Conservation (phyloP, 2,113 vertebrate genomes). For the Porphyrio hochstetteri region DNA sequence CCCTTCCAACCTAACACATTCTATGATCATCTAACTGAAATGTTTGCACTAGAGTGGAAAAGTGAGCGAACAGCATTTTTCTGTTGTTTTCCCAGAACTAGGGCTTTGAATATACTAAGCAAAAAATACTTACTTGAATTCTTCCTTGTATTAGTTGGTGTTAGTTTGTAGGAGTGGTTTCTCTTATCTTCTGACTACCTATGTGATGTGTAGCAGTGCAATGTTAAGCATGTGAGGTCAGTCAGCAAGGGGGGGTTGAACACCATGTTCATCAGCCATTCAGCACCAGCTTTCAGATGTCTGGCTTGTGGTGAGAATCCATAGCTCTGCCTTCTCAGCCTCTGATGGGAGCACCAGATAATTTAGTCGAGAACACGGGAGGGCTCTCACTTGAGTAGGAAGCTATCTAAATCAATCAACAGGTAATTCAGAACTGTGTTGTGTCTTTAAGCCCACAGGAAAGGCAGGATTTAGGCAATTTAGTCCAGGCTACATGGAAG, state of each 20-base stretch:
- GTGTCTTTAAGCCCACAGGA: neutral
- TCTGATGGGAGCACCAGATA: neutral
- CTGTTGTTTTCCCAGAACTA: neutral
- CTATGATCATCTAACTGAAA: neutral
- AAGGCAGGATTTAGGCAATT: neutral
- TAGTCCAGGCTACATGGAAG: neutral
- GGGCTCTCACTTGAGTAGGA: neutral
- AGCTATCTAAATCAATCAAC: neutral
- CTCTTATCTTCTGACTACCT: neutral
- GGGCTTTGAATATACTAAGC: neutral
- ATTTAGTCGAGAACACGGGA: neutral
- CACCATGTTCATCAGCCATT: too few species aligned
- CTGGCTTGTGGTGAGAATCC: neutral
- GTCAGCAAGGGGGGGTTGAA: neutral
- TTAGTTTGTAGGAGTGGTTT: neutral
- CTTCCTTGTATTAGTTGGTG: neutral
- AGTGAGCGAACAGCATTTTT: neutral
- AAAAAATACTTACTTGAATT: neutral
- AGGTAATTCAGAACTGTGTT: neutral
- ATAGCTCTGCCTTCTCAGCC: neutral
- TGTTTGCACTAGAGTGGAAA: neutral
- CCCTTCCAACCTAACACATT: too few species aligned
- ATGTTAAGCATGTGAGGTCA: neutral
- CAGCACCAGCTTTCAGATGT: neutral
- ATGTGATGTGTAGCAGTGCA: rapidly evolving